These are phyloP conservation scores for Caenorhabditis auriculariae DNA, from an alignment of 2,888 invertebrate genomes.

Conservation along the genomic window DNA sequence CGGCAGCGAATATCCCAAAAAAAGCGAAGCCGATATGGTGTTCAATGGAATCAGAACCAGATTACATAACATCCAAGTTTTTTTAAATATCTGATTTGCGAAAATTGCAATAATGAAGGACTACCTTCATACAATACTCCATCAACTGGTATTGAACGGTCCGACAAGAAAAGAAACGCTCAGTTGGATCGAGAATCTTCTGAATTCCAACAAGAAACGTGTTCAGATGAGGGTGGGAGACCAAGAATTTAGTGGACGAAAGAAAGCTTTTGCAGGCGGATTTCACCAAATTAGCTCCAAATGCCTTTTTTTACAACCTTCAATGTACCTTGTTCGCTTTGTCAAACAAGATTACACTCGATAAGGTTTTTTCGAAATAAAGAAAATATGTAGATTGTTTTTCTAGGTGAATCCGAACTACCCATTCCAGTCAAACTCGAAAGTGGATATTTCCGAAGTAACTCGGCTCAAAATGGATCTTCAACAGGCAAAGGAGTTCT, in stretches of 20 bases:
- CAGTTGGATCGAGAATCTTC: conserved; percentile 77
- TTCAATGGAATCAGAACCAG: no score
- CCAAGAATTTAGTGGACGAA: no score
- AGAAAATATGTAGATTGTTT: background rate
- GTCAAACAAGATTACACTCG: conserved; percentile 82
- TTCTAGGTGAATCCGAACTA: conserved; percentile 78
- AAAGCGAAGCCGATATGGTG: no score
- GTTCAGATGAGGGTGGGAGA: conserved; percentile 84
- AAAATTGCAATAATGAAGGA: conserved; percentile 65
- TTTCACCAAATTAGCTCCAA: conserved; percentile 76
- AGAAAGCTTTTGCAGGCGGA: conserved; percentile 74
- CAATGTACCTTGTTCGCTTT: conserved; percentile 86
- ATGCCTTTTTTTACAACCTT: conserved; percentile 89
- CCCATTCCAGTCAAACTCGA: conserved; percentile 76
- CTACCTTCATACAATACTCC: conserved; percentile 79
- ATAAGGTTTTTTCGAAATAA: conserved; percentile 71
- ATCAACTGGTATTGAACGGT: conserved; percentile 80
- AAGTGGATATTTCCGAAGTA: conserved; percentile 65
- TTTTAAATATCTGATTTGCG: no score
- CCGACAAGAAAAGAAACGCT: conserved; percentile 80
- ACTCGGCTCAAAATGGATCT: conserved; percentile 82
- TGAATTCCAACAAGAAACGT: conserved; percentile 81
- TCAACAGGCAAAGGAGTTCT: conserved; percentile 73
- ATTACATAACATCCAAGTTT: no score
- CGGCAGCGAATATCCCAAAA: no score